Evolutionary conservation across 1,140 invertebrate genomes (phyloP).

Genomic region (Cherax destructor): DNA sequence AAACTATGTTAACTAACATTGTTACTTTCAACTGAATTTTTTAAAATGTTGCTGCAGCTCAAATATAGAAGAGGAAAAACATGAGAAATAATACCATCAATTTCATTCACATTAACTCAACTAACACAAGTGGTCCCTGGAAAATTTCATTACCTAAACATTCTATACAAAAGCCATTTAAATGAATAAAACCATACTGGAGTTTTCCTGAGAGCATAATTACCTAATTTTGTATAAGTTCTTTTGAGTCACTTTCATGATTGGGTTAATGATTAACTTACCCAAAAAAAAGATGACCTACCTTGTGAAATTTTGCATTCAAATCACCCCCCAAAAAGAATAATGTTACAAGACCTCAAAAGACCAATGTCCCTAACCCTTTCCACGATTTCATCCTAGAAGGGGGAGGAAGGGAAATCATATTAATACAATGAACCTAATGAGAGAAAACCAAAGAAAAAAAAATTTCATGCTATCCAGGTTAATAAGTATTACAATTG

Average conservation of each 20-base stretch:
- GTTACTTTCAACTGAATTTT: not conserved
- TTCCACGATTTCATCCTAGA: conserved; percentile 88
- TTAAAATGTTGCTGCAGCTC: not conserved
- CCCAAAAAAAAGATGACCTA: not conserved
- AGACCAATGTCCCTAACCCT: conserved; percentile 88
- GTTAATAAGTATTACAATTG: not conserved
- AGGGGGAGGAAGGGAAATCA: conserved; percentile 74
- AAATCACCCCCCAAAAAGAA: conserved; percentile 15
- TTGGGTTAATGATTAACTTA: not conserved
- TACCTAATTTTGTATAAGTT: not conserved
- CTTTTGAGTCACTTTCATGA: not conserved
- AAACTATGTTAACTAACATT: not conserved
- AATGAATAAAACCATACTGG: not conserved
- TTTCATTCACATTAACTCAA: not conserved
- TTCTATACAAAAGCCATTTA: not conserved
- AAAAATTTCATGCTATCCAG: not conserved
- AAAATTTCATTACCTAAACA: not conserved
- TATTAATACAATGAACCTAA: conserved; percentile 43
- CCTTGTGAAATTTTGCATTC: conserved; percentile 13
- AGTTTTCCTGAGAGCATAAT: not conserved
- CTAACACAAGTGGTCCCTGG: not conserved
- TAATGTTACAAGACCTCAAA: conserved; percentile 75
- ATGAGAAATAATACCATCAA: not conserved
- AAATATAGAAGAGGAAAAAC: not conserved
- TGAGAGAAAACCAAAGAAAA: not conserved